Evolutionary conservation across 2,797 vertebrate species (phyloP).

Genomic region (Enteromius fasciolatus): DNA sequence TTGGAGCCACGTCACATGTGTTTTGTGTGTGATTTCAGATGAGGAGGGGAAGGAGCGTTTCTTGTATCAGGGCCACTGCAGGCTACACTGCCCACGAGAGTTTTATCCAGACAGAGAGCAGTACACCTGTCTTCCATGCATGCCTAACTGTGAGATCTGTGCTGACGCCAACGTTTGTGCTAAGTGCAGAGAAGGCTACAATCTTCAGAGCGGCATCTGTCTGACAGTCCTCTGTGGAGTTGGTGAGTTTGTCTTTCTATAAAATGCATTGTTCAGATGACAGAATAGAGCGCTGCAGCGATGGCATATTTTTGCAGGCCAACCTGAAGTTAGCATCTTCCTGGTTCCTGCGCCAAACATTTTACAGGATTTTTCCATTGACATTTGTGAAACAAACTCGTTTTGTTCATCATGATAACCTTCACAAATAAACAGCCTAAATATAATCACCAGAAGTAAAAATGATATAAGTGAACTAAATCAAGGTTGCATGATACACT

Average conservation of each 20-base stretch:
- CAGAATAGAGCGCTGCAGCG: not conserved
- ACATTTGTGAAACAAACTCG: not conserved
- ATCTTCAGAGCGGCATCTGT: slow-evolving; percentile 78
- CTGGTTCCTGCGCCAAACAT: not conserved
- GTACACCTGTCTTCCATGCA: slow-evolving; percentile 79
- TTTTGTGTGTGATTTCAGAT: slow-evolving; percentile 69
- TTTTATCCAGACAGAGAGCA: slow-evolving; percentile 77
- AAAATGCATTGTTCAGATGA: not conserved
- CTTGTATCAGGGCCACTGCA: slow-evolving; percentile 80
- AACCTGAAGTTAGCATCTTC: not conserved
- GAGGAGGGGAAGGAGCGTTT: slow-evolving; percentile 81
- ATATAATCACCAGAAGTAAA: not conserved
- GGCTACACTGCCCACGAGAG: slow-evolving; percentile 79
- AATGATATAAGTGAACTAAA: not conserved
- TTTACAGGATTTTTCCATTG: not conserved
- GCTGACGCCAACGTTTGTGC: slow-evolving; percentile 77
- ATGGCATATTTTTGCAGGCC: not conserved
- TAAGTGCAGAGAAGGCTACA: slow-evolving; percentile 80
- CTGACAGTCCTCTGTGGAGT: slow-evolving; percentile 70
- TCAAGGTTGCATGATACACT: not conserved
- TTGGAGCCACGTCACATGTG: slow-evolving; percentile 48
- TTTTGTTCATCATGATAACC: not conserved
- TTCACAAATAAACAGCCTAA: not conserved
- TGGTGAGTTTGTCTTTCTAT: slow-evolving; percentile 67
- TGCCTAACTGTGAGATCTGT: slow-evolving; percentile 83